phyloP scores from a whole-genome alignment of 2,888 invertebrate genomes.

The Latrodectus hesperus region DNA sequence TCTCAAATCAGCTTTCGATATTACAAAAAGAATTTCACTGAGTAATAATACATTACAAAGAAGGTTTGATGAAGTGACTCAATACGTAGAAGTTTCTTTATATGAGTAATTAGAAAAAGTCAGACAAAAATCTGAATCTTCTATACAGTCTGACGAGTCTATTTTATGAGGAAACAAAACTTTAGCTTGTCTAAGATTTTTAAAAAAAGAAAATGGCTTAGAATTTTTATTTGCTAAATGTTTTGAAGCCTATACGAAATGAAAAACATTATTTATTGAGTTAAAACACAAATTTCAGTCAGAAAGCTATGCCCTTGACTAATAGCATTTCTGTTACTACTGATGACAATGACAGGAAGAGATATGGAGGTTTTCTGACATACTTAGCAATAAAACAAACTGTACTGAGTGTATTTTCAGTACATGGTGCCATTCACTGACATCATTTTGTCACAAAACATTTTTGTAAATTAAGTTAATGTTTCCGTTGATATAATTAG shows the following conservation, averaged over 20 bases:
- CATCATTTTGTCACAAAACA: conserved; percentile 66
- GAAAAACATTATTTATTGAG: conserved; percentile 62
- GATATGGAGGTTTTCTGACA: conserved; percentile 29
- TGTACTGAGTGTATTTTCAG: background rate
- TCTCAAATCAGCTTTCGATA: conserved; percentile 37
- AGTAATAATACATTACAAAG: conserved; percentile 60
- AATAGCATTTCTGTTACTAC: conserved; percentile 45
- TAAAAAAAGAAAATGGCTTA: conserved; percentile 7
- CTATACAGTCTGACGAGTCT: conserved; percentile 33
- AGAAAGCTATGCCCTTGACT: conserved; percentile 58
- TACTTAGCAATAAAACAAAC: conserved; percentile 16
- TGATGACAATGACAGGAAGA: conserved; percentile 44
- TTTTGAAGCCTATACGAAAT: conserved; percentile 61
- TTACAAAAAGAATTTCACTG: conserved; percentile 39
- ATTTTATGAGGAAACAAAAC: conserved; percentile 38
- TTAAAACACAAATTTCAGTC: conserved; percentile 54
- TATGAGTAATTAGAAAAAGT: background rate
- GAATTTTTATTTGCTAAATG: conserved; percentile 65
- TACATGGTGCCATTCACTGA: conserved; percentile 15
- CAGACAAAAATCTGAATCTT: conserved; percentile 23
- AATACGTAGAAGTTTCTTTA: conserved; percentile 39
- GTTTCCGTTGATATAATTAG: conserved; percentile 65
- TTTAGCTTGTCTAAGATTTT: conserved; percentile 23
- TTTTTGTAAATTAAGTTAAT: conserved; percentile 30
- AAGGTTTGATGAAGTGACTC: conserved; percentile 59